These are phyloP conservation scores for Drosophila lutescens DNA, from an alignment of 2,888 invertebrate species.

Conservation along the genomic window DNA sequence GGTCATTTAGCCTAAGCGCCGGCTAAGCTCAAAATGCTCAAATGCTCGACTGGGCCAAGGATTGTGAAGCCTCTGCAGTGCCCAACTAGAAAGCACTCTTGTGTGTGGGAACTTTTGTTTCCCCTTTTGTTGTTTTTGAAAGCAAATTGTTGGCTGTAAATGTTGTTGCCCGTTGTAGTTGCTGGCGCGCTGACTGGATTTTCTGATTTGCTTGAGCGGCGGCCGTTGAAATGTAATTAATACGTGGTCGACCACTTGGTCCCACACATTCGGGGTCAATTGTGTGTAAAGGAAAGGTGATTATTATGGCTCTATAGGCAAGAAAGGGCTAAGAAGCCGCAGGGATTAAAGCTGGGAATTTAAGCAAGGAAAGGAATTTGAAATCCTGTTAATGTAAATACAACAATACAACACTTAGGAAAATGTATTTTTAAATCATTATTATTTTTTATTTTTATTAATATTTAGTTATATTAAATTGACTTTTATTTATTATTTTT, in stretches of 20 bases:
- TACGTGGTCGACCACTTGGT: conserved; percentile 67
- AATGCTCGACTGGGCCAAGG: conserved; percentile 56
- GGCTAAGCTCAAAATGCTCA: conserved; percentile 64
- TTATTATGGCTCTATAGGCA: conserved; percentile 19
- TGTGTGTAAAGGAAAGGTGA: conserved; percentile 39
- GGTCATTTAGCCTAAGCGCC: conserved; percentile 73
- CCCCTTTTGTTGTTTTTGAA: conserved; percentile 36
- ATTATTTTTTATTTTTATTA: too few species aligned
- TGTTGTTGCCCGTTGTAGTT: conserved; percentile 15
- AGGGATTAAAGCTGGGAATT: conserved; percentile 2
- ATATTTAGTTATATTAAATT: too few species aligned
- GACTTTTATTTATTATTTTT: too few species aligned
- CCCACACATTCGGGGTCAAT: conserved; percentile 43
- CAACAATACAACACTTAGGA: too few species aligned
- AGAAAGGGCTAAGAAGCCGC: not conserved
- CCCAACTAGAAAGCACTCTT: conserved; percentile 10
- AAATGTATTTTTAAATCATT: too few species aligned
- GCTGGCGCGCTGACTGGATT: conserved; percentile 57
- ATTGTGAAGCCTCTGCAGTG: conserved; percentile 65
- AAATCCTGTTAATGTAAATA: too few species aligned
- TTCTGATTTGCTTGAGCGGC: conserved; percentile 69
- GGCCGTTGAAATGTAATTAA: conserved; percentile 75
- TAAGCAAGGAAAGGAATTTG: not conserved
- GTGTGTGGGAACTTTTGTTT: conserved; percentile 33
- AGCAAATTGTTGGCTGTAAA: conserved; percentile 67